phyloP scores from a whole-genome alignment of 2,113 vertebrate genomes.

The Rana temporaria region DNA sequence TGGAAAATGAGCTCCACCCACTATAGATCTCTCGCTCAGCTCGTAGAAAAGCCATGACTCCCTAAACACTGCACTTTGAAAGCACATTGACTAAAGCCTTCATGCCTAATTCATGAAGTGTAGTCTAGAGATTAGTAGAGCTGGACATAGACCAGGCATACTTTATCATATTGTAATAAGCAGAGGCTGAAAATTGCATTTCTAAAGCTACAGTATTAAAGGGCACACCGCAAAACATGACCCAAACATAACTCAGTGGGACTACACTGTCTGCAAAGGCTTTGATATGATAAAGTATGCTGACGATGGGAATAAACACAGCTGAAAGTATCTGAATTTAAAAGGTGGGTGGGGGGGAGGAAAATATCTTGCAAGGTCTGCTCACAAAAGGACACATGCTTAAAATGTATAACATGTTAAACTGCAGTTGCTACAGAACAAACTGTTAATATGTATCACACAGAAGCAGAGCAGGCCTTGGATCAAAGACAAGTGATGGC shows the following conservation, averaged over 20 bases:
- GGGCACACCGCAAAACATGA: slow-evolving; percentile 90
- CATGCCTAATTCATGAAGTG: slow-evolving; percentile 92
- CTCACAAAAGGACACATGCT: slow-evolving; percentile 55
- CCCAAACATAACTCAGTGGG: slow-evolving; percentile 87
- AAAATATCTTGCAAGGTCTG: slow-evolving; percentile 48
- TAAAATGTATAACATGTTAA: slow-evolving; percentile 57
- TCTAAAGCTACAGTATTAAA: slow-evolving; percentile 98
- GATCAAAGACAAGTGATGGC: slow-evolving; percentile 23
- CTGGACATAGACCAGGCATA: slow-evolving; percentile 87
- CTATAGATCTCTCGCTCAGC: slow-evolving; percentile 85
- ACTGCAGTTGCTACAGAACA: slow-evolving; percentile 33
- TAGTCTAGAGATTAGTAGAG: slow-evolving; percentile 83
- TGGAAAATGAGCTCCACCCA: slow-evolving; percentile 85
- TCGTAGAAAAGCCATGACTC: slow-evolving; percentile 87
- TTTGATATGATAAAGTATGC: slow-evolving; percentile 98
- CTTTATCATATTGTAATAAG: slow-evolving; percentile 99
- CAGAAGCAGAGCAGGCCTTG: slow-evolving; percentile 24
- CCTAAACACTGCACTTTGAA: slow-evolving; percentile 87
- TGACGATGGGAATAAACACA: slow-evolving; percentile 94
- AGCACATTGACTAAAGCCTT: slow-evolving; percentile 88
- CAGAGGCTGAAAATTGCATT: slow-evolving; percentile 96
- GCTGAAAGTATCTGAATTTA: slow-evolving; percentile 79
- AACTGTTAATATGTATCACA: slow-evolving; percentile 58
- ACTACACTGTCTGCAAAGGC: slow-evolving; percentile 85
- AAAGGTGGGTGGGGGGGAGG: slow-evolving; percentile 59